Conservation (phyloP, 2,113 vertebrate genomes). For the Oreochromis aureus region DNA sequence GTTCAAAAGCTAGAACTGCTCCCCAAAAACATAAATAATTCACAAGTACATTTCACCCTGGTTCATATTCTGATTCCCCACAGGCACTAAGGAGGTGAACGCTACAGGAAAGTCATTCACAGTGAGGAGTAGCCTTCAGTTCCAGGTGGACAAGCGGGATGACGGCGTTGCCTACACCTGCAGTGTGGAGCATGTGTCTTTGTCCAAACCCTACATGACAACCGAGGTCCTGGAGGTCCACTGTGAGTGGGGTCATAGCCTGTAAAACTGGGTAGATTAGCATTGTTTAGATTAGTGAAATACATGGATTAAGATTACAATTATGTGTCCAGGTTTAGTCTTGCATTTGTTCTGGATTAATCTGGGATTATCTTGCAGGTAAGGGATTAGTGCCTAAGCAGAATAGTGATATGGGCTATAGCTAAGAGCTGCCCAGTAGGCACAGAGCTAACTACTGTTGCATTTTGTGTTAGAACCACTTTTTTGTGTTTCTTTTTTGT, state of each 20-base stretch:
- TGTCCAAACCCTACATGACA: constrained; percentile 88
- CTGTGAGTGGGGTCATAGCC: constrained; percentile 80
- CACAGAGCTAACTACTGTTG: constrained; percentile 20
- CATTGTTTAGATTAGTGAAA: constrained; percentile 21
- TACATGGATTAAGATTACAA: constrained; percentile 42
- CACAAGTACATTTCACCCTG: not conserved
- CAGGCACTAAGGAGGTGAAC: constrained; percentile 85
- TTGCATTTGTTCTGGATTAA: constrained; percentile 61
- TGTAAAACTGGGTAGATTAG: constrained; percentile 24
- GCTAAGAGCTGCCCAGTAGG: constrained; percentile 29
- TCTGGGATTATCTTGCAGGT: constrained; percentile 63
- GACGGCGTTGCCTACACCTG: constrained; percentile 90
- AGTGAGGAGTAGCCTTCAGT: constrained; percentile 85
- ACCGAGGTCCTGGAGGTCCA: constrained; percentile 97
- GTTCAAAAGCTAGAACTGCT: not conserved
- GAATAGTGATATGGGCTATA: constrained; percentile 26
- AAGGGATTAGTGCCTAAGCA: constrained; percentile 53
- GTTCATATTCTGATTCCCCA: constrained; percentile 62
- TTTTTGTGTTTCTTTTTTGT: constrained; percentile 32
- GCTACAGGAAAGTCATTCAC: constrained; percentile 88
- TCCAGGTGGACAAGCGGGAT: constrained; percentile 86
- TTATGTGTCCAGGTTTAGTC: constrained; percentile 44
- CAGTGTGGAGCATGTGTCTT: constrained; percentile 90
- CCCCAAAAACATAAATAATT: not conserved
- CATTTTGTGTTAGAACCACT: constrained; percentile 15